Evolutionary conservation across 2,888 invertebrate genomes (phyloP), one percentile per base, ranked within the genome.

Genomic region (Allacma fusca): DNA sequence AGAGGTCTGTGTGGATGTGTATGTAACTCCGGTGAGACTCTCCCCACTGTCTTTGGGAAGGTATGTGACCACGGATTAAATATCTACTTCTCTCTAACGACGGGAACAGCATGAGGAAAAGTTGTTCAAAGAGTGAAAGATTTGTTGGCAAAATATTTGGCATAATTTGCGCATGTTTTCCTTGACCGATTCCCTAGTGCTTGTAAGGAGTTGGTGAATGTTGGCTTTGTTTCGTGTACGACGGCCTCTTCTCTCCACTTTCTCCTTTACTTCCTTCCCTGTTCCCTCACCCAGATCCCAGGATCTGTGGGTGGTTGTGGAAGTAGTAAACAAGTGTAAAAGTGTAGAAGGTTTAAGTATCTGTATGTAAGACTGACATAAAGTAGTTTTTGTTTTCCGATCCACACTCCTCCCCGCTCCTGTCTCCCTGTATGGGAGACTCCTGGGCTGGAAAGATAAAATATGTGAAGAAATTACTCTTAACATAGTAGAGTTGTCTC

Each of bases 111-210:
- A 29, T 12, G 16, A 62, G 29, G 24, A 50, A 73, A 73, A 73
- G 62, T 73, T 57, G 9, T 16, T 73, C 59, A 29, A 21, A 59
- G 34, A 44, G 50, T 68, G 43, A 64, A 76, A 76, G 62, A 76
- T 76, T 76, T 71, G 76, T 70, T 70, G 71, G 76, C 64, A 76
- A 70, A 76, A 76, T 70, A 76, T 70, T 70, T 64, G 70, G 64
- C 76, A 76, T 71, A 70, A 76, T 76, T 70, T 43, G 69, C 74
- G 59, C 76, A 75, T 68, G 69, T 69, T 24, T 40, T 69, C 34
- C 50, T 59, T 75, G 21, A 40, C 50, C 71, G 21, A 44, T 65
- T 74, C 73, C 62, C 73, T 24, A 40, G 64, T 40, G 73, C 29
- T 59, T 57, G 40, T 9, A 9, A 13, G 5, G 40, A 9, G 5